Percentiles rank a stretch among this genome's conserved stretches.
phyloP scores from a whole-genome alignment of 2,113 vertebrate genomes.

The Piprites chloris region DNA sequence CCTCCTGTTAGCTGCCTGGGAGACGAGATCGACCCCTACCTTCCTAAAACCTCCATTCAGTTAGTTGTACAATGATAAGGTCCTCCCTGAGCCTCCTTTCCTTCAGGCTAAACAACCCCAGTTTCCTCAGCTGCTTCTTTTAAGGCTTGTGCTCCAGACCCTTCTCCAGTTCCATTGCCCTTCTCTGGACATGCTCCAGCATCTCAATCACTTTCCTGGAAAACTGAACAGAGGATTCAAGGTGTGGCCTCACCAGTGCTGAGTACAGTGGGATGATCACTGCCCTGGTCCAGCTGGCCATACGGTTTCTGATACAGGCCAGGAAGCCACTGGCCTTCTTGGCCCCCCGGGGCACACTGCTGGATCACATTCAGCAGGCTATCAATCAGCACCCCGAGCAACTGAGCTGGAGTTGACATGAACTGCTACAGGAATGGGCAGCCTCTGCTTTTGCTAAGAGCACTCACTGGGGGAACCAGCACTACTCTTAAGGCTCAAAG shows the following conservation, averaged over 20 bases:
- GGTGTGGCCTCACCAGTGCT: background rate
- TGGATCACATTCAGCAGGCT: background rate
- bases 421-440: background rate
- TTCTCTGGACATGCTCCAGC: fast-evolving
- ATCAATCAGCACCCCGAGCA: background rate
- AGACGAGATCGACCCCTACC: fast-evolving
- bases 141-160: background rate
- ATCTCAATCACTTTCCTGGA: too few relatives aligned
- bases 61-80: background rate
- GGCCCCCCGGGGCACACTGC: background rate
- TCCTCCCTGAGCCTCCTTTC: background rate
- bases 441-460: background rate
- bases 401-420: background rate
- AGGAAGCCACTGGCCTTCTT: background rate
- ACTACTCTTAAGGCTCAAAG: background rate
- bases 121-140: background rate
- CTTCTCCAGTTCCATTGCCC: fast-evolving
- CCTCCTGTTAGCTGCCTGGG: background rate
- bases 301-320: background rate
- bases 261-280: background rate
- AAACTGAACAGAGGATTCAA: background rate
- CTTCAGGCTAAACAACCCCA: background rate
- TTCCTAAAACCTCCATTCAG: background rate
- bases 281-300: background rate
- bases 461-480: background rate